Evolutionary conservation across 92 coral and sea anemone species (phyloP), one percentile per base, ranked within the genome.

Genomic region (Ricordea florida): DNA sequence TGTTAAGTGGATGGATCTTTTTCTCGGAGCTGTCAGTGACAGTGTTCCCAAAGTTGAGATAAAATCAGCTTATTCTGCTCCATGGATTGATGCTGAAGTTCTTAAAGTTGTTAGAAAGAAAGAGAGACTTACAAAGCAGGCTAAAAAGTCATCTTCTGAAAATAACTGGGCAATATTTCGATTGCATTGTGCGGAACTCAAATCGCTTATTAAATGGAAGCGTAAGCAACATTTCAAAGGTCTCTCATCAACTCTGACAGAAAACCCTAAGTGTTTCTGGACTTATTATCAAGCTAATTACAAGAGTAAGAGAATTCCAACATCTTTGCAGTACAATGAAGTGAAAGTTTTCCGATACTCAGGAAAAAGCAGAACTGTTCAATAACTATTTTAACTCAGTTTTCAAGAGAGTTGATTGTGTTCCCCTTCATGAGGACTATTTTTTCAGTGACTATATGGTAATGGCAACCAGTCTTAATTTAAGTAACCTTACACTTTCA

Each of bases 181-280:
- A 42, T 38, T 49, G 36, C 35, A 51, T 36, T 76, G 76, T 23
- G 76, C 76, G 25, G 62, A 62, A 31, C 57, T 63, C 58, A 63
- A 76, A 53, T 59, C 35, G 3, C 50, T 49, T 23, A 63, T 66
- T 40, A 66, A 66, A 61, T 30, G 57, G 44, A 79, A 79, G 55
- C 46, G 74, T 13, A 79, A 66, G 18, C 61, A 41, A 45, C 58
- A 79, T 28, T 34, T 79, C 48, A 69, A 47, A 43, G 47, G 67
- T 58, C 62, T 79, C 27, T 48, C 62, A 30, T 56, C 64, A 42
- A 11, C 68, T 44, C 30, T 78, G 56, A 43, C 43, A 43, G 62
- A 69, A 13, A 78, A 66, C 41, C 77, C 84, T 6, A 69, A 69
- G 62, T 78, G 79, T 42, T 69, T 79, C 46, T 68, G 78, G 79